phyloP scores from a whole-genome alignment of 2,888 invertebrate genomes.

The Sialis fuliginosa region DNA sequence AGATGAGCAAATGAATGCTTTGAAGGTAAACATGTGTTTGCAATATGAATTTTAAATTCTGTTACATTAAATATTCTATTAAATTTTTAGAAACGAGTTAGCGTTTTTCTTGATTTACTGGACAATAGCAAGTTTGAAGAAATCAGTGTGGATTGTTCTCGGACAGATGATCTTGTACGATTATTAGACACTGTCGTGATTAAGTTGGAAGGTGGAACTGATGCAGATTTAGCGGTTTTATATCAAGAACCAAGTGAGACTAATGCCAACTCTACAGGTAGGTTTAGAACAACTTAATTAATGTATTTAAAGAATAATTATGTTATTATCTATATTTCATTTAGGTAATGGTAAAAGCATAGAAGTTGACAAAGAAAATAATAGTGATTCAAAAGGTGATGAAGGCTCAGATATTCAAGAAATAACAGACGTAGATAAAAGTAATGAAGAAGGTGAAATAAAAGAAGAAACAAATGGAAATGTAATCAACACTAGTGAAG shows the following conservation, averaged over 20 bases:
- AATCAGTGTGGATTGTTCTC: conserved; percentile 71
- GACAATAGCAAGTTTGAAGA: conserved; percentile 53
- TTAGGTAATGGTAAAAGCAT: no score
- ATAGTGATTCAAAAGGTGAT: conserved; percentile 6
- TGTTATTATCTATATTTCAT: no score
- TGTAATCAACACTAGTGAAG: conserved; percentile 9
- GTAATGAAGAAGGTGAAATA: conserved; percentile 8
- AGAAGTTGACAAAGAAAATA: conserved; percentile 3
- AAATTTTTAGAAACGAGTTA: conserved; percentile 55
- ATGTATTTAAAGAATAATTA: no score
- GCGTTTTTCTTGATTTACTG: conserved; percentile 75
- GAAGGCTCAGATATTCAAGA: conserved; percentile 22
- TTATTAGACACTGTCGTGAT: conserved; percentile 93
- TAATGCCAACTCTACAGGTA: conserved; percentile 15
- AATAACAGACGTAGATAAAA: conserved; percentile 15
- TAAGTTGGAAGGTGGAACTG: conserved; percentile 82
- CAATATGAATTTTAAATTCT: neutral
- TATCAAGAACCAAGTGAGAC: conserved; percentile 38
- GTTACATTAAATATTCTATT: conserved; percentile 6
- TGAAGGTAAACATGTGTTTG: conserved; percentile 41
- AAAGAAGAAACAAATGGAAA: conserved; percentile 8
- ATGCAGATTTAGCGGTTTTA: conserved; percentile 73
- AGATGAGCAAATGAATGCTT: conserved; percentile 64
- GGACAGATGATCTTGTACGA: conserved; percentile 63
- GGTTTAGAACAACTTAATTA: neutral